These are phyloP conservation scores for Rhabdornis inornatus DNA, from an alignment of 2,113 vertebrate genomes.

Conservation along the genomic window DNA sequence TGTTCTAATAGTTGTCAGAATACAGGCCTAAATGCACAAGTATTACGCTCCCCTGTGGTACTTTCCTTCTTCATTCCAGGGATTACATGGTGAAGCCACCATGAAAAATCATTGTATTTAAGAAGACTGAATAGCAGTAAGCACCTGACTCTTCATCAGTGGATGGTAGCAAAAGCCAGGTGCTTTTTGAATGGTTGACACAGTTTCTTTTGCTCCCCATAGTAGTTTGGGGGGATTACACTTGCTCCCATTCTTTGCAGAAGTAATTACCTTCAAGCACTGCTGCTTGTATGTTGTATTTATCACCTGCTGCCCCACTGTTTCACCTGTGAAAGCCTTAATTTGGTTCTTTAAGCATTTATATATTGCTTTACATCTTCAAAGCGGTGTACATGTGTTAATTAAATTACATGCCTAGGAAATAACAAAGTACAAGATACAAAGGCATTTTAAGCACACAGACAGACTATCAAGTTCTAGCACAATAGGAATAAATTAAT, in stretches of 20 bases:
- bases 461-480: constrained; percentile 55
- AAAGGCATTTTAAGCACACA: constrained; percentile 54
- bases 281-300: not conserved
- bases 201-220: not conserved
- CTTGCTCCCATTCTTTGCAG: not conserved
- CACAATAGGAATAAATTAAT: constrained; percentile 61
- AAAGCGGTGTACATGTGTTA: constrained; percentile 39
- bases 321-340: constrained; percentile 21
- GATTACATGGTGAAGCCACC: not conserved
- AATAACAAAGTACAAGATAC: constrained; percentile 56
- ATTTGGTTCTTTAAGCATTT: constrained; percentile 29
- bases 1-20: not conserved
- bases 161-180: not conserved
- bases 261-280: not conserved
- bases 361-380: constrained; percentile 31
- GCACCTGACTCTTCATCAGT: not conserved
- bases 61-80: not conserved
- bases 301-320: not conserved
- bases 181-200: not conserved
- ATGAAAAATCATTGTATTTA: not conserved
- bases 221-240: not conserved
- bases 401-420: constrained; percentile 59
- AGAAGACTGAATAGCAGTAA: not conserved
- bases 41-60: not conserved
- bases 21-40: not conserved